Evolutionary conservation across 2,797 vertebrate species (phyloP), one percentile per base, ranked within the genome.

Genomic region (Acridotheres tristis): DNA sequence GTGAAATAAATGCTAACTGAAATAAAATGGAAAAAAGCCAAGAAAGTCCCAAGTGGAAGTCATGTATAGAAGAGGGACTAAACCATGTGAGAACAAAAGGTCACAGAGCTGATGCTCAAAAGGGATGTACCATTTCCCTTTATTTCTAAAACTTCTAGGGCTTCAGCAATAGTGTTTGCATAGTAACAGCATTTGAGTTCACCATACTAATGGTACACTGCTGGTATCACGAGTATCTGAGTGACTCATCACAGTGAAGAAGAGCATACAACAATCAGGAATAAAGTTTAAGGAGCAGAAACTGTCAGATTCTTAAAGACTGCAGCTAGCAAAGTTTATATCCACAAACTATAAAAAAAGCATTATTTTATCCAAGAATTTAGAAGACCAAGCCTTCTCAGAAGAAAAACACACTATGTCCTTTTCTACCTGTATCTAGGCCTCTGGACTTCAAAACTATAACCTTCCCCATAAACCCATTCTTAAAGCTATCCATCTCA

Each of bases 1-100:
- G 97, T 96, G 97, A 98, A 96, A 93, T 92, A 95, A 97, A 98
- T 95, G 95, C 92, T 98, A 97, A 97, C 97, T 96, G 87, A 93
- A 95, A 96, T 42, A 94, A 96, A 95, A 93, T 88, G 97, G 96
- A 93, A 89, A 87, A 84, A 68, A 94, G 97, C 97, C 97, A 97
- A 77, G 58, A 85, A 85, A 61, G 57, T 94, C 97, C 91, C 96
- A 85, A 87, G 67, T 34, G 94, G 97, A 81, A 78, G 73, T 63
- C 81, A 88, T 3, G 6, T 53, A 93, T 93, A 96, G 93, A 96
- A 97, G 72, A 97, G 83, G 85, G 94, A 96, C 91, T 96, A 92
- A 96, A 72, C 79, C 95, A 94, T 69, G 65, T 66, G 90, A 97
- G 92, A 90, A 94, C 75, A 95, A 91, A 89, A 82, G 68, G 54